Base-by-base conservation (phyloP, 2,888 invertebrate species). In the Quadriops clusia region DNA sequence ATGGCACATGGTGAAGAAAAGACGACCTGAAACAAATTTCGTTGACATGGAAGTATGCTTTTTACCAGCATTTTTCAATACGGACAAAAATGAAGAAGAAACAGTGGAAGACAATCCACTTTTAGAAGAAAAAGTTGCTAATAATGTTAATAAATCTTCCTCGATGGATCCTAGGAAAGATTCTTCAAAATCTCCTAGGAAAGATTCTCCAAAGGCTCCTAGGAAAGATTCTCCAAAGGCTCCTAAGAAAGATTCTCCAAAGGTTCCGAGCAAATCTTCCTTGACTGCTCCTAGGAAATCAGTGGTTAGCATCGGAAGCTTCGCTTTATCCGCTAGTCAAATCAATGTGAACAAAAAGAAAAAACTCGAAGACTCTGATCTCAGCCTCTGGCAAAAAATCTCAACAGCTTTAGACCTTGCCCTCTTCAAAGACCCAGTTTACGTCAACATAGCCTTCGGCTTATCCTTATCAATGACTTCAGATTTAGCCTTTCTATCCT, bases 381-480 rank as follows among this genome's bases (percentile, higher is more conserved):
- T n/a, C n/a, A n/a, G n/a, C n/a, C n/a, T 29, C 51, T 53, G 70
- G 67, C 62, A 59, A 44, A 53, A 45, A 3, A 53, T 76, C n/a
- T 65, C 68, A 0, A 70, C 75, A 36, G 70, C 68, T 32, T 56
- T 77, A 16, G 77, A 77, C 48, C 53, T 79, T 34, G 66, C 66
- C 1, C 55, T 79, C 5, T 51, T 79, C 5, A 75, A 74, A 48
- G 70, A 77, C 41, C 63, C 65, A 9, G 63, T 71, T 15, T 78
- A 74, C 43, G 66, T 79, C 5, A 82, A 79, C 49, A 76, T 81
- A 33, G 70, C 74, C 28, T 51, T 79, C 17, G 83, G 82, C 20
- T 66, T 78, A 49, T 69, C 78, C 1, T 64, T 81, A 33, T 70
- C 74, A 3, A 67, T 77, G 36, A 74, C 74, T 33, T 70, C 78